phyloP scores from a whole-genome alignment of 2,888 invertebrate genomes.

The Acanthosepion esculentum region DNA sequence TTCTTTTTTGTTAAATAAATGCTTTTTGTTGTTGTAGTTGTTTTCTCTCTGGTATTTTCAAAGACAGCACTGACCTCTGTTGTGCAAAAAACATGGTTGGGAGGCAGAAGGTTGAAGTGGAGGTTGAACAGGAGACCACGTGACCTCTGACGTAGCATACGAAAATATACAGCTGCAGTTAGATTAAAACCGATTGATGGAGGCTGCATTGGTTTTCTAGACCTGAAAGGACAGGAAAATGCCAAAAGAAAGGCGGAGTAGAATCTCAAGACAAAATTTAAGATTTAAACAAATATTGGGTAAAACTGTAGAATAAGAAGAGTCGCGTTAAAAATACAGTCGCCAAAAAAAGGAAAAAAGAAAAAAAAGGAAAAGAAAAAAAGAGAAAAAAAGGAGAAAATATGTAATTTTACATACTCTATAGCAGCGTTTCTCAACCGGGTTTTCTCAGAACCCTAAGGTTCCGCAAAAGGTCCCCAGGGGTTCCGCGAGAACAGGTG shows the following conservation, averaged over 20 bases:
- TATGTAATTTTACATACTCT: not conserved
- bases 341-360: not conserved
- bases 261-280: not conserved
- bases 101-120: not conserved
- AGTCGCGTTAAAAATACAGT: not conserved
- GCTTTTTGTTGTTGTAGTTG: not conserved
- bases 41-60: not conserved
- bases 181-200: conserved; percentile 5
- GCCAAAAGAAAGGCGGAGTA: conserved; percentile 33
- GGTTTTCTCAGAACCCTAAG: too few relatives aligned
- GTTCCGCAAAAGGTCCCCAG: too few relatives aligned
- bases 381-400: too few relatives aligned
- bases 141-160: conserved; percentile 33
- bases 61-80: not conserved
- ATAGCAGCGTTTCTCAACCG: not conserved
- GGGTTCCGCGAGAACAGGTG: too few relatives aligned
- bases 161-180: conserved; percentile 17
- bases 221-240: conserved; percentile 33
- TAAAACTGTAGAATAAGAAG: not conserved
- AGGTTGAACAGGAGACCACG: conserved; percentile 11
- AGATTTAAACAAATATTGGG: not conserved
- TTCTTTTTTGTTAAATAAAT: not conserved
- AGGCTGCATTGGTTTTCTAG: conserved; percentile 16
- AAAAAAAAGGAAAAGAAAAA: too few relatives aligned
- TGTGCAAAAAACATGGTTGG: not conserved